Base-by-base conservation (phyloP, 2,888 invertebrate species). In the Gibbula magus region DNA sequence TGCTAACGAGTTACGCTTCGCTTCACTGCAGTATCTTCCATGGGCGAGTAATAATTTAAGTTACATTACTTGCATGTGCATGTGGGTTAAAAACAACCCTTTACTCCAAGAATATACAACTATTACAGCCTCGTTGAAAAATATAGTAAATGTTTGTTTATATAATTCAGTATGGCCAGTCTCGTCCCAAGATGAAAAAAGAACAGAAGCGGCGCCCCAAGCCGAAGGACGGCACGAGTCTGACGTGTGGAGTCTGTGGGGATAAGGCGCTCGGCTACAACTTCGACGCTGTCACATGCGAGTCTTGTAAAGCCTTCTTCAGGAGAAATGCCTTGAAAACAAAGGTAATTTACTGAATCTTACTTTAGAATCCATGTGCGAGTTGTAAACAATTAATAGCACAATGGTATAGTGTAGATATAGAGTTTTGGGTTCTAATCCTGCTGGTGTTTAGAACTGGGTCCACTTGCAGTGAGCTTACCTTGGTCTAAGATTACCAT, bases 241-340 rank as follows among this genome's bases (percentile, higher is more conserved):
- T 90, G 94, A 94, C 96, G 86, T 99, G 99, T 93, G 96, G 97
- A 82, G 98, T 99, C 22, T 99, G 99, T 93, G 98, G 98, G 0
- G 99, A 99, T 93, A 96, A 96, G 91, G 98, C 98, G 0, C 94
- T 98, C 75, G 98, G 98, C 0, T 97, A 97, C 93, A 99, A 99
- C 94, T 99, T 99, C 92, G 98, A 97, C 93, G 98, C 98, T 3
- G 95, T 99, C 80, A 97, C 98, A 4, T 99, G 97, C 90, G 99
- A 99, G 93, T 98, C 98, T 86, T 99, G 99, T 92, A 99, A 99
- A 91, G 99, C 99, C 0, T 99, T 99, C 93, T 99, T 99, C 92
- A 94, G 99, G 83, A 95, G 99, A 83, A 99, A 99, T 94, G 99
- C 99, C 3, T 94, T 98, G 54, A 96, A 97, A 85, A 96, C 96